Conservation (phyloP, 2,113 vertebrate genomes). For the Brachirus orientalis region DNA sequence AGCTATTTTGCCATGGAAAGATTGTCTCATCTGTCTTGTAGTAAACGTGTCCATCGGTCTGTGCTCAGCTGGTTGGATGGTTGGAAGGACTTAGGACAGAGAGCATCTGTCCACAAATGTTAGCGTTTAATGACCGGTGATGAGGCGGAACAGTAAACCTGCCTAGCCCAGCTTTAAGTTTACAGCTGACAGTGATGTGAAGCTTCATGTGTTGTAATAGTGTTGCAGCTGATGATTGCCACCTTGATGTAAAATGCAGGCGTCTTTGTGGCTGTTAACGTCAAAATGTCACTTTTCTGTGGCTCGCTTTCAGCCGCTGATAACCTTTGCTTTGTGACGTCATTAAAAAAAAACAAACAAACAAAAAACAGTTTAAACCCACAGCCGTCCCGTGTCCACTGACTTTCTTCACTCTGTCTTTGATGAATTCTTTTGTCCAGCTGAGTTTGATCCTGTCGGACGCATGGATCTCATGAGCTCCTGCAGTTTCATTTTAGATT, state of each 20-base stretch:
- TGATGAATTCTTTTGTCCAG: not conserved
- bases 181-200: not conserved
- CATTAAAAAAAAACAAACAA: not conserved
- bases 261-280: not conserved
- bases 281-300: no score
- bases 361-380: no score
- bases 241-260: no score
- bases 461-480: not conserved
- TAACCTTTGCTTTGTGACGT: not conserved
- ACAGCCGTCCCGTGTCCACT: no score
- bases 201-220: no score
- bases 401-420: no score
- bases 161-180: not conserved
- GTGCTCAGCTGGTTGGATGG: no score
- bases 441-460: not conserved
- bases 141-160: not conserved
- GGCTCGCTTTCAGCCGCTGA: not conserved
- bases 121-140: not conserved
- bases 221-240: no score
- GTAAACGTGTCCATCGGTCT: no score
- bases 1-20: no score
- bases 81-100: no score
- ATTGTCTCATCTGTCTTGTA: no score
- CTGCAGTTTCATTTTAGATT: slow-evolving; percentile 2
- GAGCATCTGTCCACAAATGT: not conserved